phyloP scores from a whole-genome alignment of 2,888 invertebrate genomes.

The Tiliacea aurago region DNA sequence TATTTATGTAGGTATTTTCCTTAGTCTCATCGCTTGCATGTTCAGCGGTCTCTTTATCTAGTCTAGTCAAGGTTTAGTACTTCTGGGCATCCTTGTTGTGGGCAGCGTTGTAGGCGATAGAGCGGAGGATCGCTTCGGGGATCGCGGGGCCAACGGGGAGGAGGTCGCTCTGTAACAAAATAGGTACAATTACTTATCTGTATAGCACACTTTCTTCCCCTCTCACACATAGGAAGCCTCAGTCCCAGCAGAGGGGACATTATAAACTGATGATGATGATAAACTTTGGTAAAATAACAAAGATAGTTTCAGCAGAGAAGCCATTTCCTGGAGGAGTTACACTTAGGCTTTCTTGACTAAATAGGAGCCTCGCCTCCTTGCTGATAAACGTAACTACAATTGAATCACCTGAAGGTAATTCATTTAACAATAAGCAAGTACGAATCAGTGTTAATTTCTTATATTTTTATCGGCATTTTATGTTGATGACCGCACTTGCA shows the following conservation, averaged over 20 bases:
- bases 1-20: slow-evolving; percentile 11
- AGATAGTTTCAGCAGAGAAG: neutral
- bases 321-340: neutral
- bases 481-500: slow-evolving; percentile 30
- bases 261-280: neutral
- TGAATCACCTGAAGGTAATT: neutral
- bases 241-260: neutral
- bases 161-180: slow-evolving; percentile 70
- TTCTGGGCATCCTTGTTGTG: slow-evolving; percentile 53
- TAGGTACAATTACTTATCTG: slow-evolving; percentile 5
- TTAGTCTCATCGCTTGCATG: slow-evolving; percentile 12
- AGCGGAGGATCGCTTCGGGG: slow-evolving; percentile 76
- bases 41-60: slow-evolving; percentile 27
- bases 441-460: neutral
- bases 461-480: slow-evolving; percentile 8
- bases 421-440: slow-evolving; percentile 9
- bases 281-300: neutral
- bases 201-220: neutral
- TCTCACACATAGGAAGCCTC: neutral
- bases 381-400: neutral
- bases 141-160: slow-evolving; percentile 76
- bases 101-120: slow-evolving; percentile 75
- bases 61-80: slow-evolving; percentile 43
- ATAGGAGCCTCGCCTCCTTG: neutral
- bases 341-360: neutral